These are phyloP conservation scores for Synodontis membranacea DNA, from an alignment of 2,113 vertebrate genomes.

Conservation along the genomic window DNA sequence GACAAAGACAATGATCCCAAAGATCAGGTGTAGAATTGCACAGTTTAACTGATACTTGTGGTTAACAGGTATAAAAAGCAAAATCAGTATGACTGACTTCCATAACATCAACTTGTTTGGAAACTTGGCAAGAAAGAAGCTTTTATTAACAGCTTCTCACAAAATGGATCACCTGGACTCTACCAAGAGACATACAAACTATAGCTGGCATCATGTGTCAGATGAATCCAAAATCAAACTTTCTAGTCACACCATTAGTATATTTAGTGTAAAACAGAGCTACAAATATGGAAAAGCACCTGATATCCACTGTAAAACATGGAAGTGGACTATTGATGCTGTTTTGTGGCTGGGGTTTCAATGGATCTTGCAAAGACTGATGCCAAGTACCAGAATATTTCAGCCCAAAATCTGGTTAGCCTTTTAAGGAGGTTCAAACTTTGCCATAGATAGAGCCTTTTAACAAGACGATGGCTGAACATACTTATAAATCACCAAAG, in stretches of 20 bases:
- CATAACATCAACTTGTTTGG: neutral
- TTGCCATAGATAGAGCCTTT: neutral
- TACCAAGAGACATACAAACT: neutral
- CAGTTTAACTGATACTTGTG: neutral
- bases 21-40: neutral
- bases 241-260: neutral
- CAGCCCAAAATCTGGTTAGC: neutral
- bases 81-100: neutral
- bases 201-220: neutral
- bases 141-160: neutral
- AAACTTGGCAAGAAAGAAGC: neutral
- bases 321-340: neutral
- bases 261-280: neutral
- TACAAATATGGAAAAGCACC: neutral
- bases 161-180: neutral
- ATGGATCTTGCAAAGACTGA: neutral
- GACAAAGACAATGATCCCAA: neutral
- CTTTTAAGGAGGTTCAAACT: neutral
- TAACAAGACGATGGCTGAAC: neutral
- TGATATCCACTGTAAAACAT: neutral
- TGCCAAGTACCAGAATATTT: neutral
- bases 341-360: neutral
- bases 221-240: neutral
- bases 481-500: neutral
- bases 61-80: neutral